Evolutionary conservation across 1,140 invertebrate species (phyloP).

Genomic region (Ladona fulva): DNA sequence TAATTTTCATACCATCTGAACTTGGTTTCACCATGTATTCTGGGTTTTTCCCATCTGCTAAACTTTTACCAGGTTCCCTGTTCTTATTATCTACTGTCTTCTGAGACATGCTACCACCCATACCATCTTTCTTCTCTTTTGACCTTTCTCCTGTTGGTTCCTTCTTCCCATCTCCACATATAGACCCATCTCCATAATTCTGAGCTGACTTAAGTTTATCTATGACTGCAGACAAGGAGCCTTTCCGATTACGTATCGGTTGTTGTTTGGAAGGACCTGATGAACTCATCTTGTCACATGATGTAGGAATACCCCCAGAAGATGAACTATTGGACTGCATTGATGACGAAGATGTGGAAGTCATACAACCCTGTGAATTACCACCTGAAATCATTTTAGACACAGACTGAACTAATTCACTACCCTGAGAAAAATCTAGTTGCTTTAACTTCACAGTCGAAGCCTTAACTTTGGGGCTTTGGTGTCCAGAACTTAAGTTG

Average conservation of each 20-base stretch:
- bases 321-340: neutral
- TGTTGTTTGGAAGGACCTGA: constrained; percentile 32
- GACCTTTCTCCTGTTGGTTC: neutral
- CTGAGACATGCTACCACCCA: neutral
- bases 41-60: constrained; percentile 51
- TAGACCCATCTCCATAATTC: neutral
- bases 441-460: constrained; percentile 57
- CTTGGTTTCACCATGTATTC: constrained; percentile 82
- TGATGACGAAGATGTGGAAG: neutral
- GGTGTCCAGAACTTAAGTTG: constrained; percentile 34
- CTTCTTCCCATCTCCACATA: neutral
- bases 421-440: constrained; percentile 45
- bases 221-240: constrained; percentile 72
- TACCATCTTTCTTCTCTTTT: constrained; percentile 14
- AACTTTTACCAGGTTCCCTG: neutral
- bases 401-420: constrained; percentile 26
- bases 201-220: constrained; percentile 74
- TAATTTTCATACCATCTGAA: constrained; percentile 78
- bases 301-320: constrained; percentile 24
- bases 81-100: constrained; percentile 20
- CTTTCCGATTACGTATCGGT: constrained; percentile 56
- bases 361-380: constrained; percentile 9
- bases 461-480: constrained; percentile 56
- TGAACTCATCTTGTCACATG: constrained; percentile 22
- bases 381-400: constrained; percentile 19